A percentile compares a stretch with the other conserved stretches of the same genome.
phyloP scores from a whole-genome alignment of 1,140 invertebrate genomes.

The Cotesia typhae region DNA sequence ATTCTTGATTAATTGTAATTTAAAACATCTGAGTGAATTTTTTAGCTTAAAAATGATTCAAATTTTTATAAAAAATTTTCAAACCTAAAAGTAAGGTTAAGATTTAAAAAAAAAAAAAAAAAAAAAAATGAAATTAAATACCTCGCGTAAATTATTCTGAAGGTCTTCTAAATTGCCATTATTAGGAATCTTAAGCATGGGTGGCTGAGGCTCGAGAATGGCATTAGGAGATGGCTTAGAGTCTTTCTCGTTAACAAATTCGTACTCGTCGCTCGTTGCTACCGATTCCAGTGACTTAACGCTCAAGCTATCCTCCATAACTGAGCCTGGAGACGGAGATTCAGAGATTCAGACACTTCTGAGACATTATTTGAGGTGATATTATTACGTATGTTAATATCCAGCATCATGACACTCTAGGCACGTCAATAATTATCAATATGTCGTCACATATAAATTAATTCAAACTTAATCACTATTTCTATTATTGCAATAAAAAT shows the following conservation, averaged over 20 bases:
- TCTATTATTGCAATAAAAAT: too few species aligned
- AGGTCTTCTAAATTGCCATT: conserved; percentile 79
- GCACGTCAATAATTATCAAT: too few species aligned
- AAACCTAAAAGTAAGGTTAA: not conserved
- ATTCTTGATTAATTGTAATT: too few species aligned
- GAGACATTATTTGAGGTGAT: too few species aligned
- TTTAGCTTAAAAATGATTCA: too few species aligned
- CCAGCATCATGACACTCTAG: too few species aligned
- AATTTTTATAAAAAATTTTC: too few species aligned
- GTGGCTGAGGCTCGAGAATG: conserved; percentile 69
- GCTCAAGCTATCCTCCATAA: conserved; percentile 82
- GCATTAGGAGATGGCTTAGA: conserved; percentile 56
- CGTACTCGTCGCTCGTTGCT: conserved; percentile 85
- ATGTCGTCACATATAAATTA: too few species aligned
- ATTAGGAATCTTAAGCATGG: conserved; percentile 78
- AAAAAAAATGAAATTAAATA: conserved; percentile 48
- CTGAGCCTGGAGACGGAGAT: conserved; percentile 52
- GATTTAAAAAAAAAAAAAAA: not conserved
- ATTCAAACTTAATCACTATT: too few species aligned
- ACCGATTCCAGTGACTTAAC: conserved; percentile 83
- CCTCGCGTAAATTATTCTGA: conserved; percentile 77
- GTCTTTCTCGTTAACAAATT: conserved; percentile 72
- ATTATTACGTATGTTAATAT: too few species aligned
- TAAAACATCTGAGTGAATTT: too few species aligned
- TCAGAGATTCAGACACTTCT: too few species aligned